Evolutionary conservation across 2,113 vertebrate species (phyloP).

Genomic region (Actenoides hombroni): DNA sequence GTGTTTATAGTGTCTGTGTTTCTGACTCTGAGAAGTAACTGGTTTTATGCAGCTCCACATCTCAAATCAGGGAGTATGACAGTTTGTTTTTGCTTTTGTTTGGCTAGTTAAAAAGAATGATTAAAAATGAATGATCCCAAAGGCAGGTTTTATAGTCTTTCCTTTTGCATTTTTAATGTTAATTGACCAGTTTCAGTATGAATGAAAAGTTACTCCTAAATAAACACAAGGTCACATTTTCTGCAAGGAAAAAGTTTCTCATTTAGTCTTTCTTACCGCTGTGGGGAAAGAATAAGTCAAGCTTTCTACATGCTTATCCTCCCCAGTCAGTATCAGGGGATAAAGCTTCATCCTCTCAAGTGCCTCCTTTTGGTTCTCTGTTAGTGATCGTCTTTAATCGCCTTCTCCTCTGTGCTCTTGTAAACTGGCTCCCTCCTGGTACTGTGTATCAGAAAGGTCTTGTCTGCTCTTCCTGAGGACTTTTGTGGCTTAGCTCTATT

Average conservation of each 20-base stretch:
- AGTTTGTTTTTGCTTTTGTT: not conserved
- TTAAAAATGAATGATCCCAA: slow-evolving; percentile 26
- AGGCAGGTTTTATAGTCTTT: not conserved
- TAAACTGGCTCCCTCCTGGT: not conserved
- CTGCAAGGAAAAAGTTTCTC: not conserved
- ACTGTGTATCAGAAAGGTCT: not conserved
- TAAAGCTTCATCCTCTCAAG: not conserved
- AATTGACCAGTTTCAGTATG: slow-evolving; percentile 12
- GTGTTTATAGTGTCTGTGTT: not conserved
- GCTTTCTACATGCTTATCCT: not conserved
- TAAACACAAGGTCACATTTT: not conserved
- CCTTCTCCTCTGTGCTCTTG: not conserved
- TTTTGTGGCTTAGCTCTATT: not conserved
- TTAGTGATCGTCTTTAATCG: not conserved
- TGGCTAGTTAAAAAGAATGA: not conserved
- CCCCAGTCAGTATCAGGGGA: not conserved
- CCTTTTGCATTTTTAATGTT: slow-evolving; percentile 53
- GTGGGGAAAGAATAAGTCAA: not conserved
- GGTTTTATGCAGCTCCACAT: not conserved
- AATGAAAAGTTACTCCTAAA: not conserved
- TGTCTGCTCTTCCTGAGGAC: not conserved
- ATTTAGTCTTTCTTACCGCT: not conserved
- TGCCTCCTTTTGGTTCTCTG: not conserved
- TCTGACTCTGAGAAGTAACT: not conserved
- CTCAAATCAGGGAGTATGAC: not conserved